phyloP scores from a whole-genome alignment of 2,797 vertebrate genomes.

The Xenops minutus region DNA sequence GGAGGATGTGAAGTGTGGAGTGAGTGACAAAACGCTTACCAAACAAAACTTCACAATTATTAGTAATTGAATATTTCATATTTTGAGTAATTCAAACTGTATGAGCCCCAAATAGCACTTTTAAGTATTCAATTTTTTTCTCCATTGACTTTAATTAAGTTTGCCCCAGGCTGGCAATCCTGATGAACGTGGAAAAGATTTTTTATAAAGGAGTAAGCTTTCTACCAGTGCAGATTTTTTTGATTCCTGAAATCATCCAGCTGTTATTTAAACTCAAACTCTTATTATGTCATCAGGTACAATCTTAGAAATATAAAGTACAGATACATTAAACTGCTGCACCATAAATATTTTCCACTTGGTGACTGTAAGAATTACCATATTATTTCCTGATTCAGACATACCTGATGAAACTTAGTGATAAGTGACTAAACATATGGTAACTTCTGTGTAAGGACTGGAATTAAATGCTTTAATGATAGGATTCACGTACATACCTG shows the following conservation, averaged over 20 bases:
- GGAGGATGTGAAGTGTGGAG: constrained; percentile 27
- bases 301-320: constrained; percentile 70
- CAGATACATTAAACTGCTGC: constrained; percentile 62
- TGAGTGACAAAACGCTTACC: constrained; percentile 47
- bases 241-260: constrained; percentile 52
- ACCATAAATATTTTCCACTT: constrained; percentile 73
- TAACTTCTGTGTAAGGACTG: constrained; percentile 15
- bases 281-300: constrained; percentile 67
- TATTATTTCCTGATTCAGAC: constrained; percentile 69
- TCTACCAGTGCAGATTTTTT: constrained; percentile 25
- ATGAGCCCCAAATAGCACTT: constrained; percentile 69
- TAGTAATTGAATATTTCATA: constrained; percentile 71
- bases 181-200: constrained; percentile 62
- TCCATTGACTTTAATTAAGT: constrained; percentile 80
- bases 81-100: constrained; percentile 76
- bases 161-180: constrained; percentile 72
- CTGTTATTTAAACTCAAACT: constrained; percentile 65
- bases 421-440: constrained; percentile 39
- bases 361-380: constrained; percentile 69
- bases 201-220: constrained; percentile 62
- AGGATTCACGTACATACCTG: background rate
- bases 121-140: constrained; percentile 77
- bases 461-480: background rate
- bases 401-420: constrained; percentile 50
- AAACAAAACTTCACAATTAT: constrained; percentile 62